Evolutionary conservation across 2,797 vertebrate genomes (phyloP).

Genomic region (Platalea minor): DNA sequence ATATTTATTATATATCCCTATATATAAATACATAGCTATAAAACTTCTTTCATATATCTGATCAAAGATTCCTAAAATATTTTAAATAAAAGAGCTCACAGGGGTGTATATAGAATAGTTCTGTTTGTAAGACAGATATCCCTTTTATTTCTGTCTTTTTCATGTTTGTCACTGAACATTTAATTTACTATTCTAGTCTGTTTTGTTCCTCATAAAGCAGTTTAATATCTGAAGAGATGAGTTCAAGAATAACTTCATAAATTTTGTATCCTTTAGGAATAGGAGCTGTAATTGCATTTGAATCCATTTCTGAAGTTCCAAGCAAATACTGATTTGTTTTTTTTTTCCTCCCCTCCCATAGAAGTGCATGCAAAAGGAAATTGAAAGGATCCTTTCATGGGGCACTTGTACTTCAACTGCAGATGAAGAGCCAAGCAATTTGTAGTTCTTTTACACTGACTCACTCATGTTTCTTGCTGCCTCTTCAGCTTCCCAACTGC

Average conservation of each 20-base stretch:
- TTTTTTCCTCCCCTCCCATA: neutral
- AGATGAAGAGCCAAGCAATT: slow-evolving; percentile 5
- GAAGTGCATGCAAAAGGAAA: neutral
- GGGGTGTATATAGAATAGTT: neutral
- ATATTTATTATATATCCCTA: neutral
- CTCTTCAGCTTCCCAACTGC: neutral
- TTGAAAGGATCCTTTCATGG: neutral
- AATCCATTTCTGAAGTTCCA: neutral
- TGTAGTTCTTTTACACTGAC: neutral
- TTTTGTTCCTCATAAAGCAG: neutral
- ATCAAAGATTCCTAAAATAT: neutral
- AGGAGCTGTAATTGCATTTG: neutral
- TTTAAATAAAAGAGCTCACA: neutral
- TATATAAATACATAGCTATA: neutral
- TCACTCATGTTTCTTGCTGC: neutral
- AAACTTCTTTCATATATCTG: neutral
- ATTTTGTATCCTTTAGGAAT: neutral
- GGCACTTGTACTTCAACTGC: neutral
- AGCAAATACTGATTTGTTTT: neutral
- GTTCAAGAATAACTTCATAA: neutral
- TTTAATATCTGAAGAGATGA: neutral
- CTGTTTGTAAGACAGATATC: neutral
- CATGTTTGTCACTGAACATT: neutral
- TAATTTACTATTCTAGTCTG: neutral
- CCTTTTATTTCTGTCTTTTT: neutral